Conservation (phyloP, 2,888 invertebrate species). For the Tineola bisselliella region DNA sequence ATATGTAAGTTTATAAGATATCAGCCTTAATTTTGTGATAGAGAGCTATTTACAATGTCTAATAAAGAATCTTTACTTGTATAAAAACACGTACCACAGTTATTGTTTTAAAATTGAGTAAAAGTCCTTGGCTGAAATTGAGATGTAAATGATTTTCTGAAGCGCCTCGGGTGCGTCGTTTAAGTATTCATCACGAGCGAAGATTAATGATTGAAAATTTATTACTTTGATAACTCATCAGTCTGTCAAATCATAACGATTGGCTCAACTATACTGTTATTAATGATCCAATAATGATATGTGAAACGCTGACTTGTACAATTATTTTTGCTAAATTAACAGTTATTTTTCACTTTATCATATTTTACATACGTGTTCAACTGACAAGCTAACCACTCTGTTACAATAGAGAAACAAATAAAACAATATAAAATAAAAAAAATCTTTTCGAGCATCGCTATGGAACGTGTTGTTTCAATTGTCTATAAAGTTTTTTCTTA, state of each 20-base stretch:
- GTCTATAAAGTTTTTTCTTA: neutral
- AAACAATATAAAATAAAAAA: neutral
- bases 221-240: neutral
- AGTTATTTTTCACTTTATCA: no score
- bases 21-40: neutral
- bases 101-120: neutral
- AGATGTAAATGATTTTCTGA: neutral
- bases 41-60: no score
- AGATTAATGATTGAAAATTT: conserved; percentile 1
- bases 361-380: no score
- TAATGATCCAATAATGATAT: no score
- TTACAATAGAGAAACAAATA: neutral
- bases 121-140: neutral
- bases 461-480: neutral
- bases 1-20: neutral
- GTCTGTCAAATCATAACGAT: neutral
- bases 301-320: no score
- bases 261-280: neutral
- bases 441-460: neutral
- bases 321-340: no score
- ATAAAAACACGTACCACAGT: no score
- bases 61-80: no score
- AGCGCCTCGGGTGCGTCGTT: neutral
- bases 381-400: no score
- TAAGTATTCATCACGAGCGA: neutral